Base-by-base conservation (phyloP, 2,888 invertebrate genomes). In the Saturnia pavonia region DNA sequence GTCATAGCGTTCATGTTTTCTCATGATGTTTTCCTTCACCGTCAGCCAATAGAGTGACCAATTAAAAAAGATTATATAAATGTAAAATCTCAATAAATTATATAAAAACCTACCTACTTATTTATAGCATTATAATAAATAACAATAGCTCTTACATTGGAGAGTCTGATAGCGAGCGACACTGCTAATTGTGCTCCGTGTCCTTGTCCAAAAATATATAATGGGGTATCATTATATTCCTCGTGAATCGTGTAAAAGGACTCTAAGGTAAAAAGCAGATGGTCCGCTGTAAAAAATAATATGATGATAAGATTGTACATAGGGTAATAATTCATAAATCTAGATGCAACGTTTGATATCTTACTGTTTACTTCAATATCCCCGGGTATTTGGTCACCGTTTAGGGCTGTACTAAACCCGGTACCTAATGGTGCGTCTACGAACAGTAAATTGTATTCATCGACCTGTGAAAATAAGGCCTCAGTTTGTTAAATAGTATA, bases 181-280 rank as follows among this genome's bases (percentile, higher is more conserved):
- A 96, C 95, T 0, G 97, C 96, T 95, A 98, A 96, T 92, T 98
- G 98, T 1, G 98, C 98, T 19, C 98, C 98, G 86, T 98, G 97
- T 1, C 97, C 98, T 88, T 98, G 97, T 6, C 96, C 96, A 81
- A 97, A 96, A 70, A 98, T 96, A 86, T 97, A 98, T 60, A 97
- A 91, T 0, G 98, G 96, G 0, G 96, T 92, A 6, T 90, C 88
- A 78, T 91, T 90, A 82, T 97, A 97, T 70, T 95, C 94, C 0
- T 96, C 95, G 78, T 96, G 92, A 40, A 91, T 83, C 2, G 90
- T 81, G 78, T 97, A 95, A 88, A 98, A 97, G 0, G 94, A 94
- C 78, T 95, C 94, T 80, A 98, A 91, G 48, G 96, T 94, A 43
- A 91, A 91, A 1, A 97, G 89, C 75, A 98, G 94, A 88, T 98